Percentiles rank a stretch among this genome's conserved stretches.
Evolutionary conservation across 2,113 vertebrate genomes (phyloP).

Genomic region (Halcyon malimbica): DNA sequence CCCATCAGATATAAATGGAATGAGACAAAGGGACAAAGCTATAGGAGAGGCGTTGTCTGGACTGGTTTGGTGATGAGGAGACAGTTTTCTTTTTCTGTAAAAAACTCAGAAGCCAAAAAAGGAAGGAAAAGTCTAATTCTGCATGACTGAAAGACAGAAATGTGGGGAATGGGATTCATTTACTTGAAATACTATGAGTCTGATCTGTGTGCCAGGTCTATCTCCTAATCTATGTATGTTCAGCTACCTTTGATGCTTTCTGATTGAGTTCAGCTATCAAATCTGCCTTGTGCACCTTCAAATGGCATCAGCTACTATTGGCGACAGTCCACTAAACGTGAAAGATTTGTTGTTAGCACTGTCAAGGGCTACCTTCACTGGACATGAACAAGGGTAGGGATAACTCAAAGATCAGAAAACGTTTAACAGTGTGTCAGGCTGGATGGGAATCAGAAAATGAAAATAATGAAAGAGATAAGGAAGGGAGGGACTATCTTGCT

Average conservation of each 20-base stretch:
- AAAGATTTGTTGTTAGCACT: not conserved
- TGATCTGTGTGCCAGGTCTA: not conserved
- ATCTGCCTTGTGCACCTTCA: not conserved
- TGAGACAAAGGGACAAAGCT: not conserved
- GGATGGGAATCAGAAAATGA: not conserved
- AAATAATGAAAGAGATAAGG: not conserved
- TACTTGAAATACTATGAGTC: not conserved
- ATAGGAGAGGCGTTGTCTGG: not conserved
- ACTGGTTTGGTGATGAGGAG: not conserved
- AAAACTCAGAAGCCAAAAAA: not conserved
- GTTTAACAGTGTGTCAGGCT: not conserved
- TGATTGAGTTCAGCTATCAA: not conserved
- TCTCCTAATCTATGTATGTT: not conserved
- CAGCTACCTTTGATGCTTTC: not conserved
- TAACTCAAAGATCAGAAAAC: not conserved
- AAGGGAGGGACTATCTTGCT: not conserved
- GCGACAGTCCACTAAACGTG: not conserved
- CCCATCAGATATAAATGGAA: not conserved
- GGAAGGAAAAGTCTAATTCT: not conserved
- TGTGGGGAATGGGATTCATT: not conserved
- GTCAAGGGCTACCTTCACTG: not conserved
- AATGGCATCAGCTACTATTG: not conserved
- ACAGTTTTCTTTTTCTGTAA: not conserved
- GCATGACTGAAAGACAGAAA: not conserved
- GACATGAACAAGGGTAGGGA: not conserved